phyloP scores from a whole-genome alignment of 2,797 vertebrate species.

The Champsocephalus gunnari region DNA sequence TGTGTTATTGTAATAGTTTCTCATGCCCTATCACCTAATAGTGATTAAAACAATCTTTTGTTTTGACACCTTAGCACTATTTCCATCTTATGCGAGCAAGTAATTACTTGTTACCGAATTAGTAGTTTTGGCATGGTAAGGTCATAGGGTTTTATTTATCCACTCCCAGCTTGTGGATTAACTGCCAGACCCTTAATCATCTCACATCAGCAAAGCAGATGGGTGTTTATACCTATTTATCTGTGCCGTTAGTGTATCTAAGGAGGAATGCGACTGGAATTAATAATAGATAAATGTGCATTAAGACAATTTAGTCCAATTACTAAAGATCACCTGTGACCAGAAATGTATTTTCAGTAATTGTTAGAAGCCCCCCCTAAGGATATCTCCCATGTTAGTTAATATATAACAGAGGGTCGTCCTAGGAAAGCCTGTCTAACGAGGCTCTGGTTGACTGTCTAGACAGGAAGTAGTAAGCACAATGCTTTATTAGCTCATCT shows the following conservation, averaged over 20 bases:
- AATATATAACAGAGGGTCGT: conserved; percentile 51
- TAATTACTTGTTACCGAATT: conserved; percentile 18
- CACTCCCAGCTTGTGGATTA: conserved; percentile 6
- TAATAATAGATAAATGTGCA: conserved; percentile 20
- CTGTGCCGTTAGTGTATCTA: conserved; percentile 20
- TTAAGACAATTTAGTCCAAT: conserved; percentile 19
- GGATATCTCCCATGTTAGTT: conserved; percentile 38
- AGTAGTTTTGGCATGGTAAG: conserved; percentile 1
- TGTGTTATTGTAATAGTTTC: conserved; percentile 21
- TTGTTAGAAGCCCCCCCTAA: conserved; percentile 13
- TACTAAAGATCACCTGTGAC: conserved; percentile 18
- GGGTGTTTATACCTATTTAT: conserved; percentile 48
- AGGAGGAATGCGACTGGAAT: conserved; percentile 3
- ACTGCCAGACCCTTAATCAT: conserved; percentile 29
- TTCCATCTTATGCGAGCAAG: conserved; percentile 29
- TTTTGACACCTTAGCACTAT: conserved; percentile 14
- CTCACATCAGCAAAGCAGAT: conserved; percentile 37
- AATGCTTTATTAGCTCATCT: conserved; percentile 59
- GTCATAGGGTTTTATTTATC: conserved; percentile 39
- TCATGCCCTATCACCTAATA: conserved; percentile 13
- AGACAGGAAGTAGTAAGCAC: conserved; percentile 69
- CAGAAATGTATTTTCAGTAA: not conserved
- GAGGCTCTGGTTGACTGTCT: conserved; percentile 52
- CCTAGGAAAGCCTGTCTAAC: conserved; percentile 29
- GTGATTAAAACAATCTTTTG: conserved; percentile 13